Evolutionary conservation across 2,113 vertebrate species (phyloP).

Genomic region (Glaucomys volans): DNA sequence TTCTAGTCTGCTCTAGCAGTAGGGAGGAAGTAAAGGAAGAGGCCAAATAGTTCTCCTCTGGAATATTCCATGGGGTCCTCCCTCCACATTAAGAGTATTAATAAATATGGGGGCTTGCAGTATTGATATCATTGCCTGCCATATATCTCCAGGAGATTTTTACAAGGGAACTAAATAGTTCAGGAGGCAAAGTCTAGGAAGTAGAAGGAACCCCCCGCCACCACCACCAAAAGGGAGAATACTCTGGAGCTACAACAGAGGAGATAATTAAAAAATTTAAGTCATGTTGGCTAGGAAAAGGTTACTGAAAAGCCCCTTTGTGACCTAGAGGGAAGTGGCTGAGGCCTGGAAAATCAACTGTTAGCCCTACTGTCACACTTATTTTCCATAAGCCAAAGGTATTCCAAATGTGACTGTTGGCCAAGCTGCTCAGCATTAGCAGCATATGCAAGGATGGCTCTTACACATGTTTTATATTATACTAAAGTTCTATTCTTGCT

Average conservation of each 20-base stretch:
- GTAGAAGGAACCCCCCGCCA: background rate
- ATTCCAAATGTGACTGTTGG: background rate
- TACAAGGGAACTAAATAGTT: background rate
- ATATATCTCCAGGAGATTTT: background rate
- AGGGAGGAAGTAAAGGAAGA: background rate
- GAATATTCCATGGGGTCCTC: background rate
- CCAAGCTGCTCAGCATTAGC: background rate
- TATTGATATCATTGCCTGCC: background rate
- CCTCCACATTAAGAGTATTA: background rate
- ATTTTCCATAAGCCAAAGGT: background rate
- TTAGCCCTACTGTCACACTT: background rate
- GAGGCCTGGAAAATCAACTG: background rate
- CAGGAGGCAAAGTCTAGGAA: background rate
- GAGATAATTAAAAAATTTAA: constrained; percentile 23
- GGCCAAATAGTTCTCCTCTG: background rate
- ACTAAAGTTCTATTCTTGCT: background rate
- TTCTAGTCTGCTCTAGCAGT: background rate
- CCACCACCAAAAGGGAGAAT: background rate
- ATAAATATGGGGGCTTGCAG: background rate
- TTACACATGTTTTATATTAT: background rate
- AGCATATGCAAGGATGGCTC: background rate
- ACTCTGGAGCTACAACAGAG: background rate
- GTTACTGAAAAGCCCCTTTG: background rate
- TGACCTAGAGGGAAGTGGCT: background rate
- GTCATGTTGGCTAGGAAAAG: constrained; percentile 30